phyloP scores from a whole-genome alignment of 2,888 invertebrate species.

The Netelia fuscicornis region DNA sequence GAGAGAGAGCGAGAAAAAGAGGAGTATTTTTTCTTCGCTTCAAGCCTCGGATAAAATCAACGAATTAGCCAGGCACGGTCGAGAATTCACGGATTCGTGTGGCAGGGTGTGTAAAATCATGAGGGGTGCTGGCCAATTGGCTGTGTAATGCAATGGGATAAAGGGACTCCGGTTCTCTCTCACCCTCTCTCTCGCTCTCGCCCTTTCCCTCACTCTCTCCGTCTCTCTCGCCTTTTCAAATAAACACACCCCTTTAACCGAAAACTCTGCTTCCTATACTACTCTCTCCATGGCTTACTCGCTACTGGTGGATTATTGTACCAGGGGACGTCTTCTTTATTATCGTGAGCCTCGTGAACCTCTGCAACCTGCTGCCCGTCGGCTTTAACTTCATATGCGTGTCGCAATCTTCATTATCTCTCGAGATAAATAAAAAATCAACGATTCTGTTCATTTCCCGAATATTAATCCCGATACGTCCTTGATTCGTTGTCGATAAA shows the following conservation, averaged over 20 bases:
- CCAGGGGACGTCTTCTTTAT: slow-evolving; percentile 58
- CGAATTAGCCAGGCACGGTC: slow-evolving; percentile 69
- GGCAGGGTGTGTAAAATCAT: slow-evolving; percentile 73
- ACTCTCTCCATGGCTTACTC: slow-evolving; percentile 13
- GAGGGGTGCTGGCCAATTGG: slow-evolving; percentile 81
- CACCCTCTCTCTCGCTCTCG: slow-evolving; percentile 26
- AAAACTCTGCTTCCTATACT: slow-evolving; percentile 36
- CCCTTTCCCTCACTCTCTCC: neutral
- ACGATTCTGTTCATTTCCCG: neutral
- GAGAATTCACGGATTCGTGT: slow-evolving; percentile 71
- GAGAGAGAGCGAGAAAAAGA: neutral
- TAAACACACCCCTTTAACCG: slow-evolving; percentile 63
- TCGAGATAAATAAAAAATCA: neutral
- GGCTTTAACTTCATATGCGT: slow-evolving; percentile 37
- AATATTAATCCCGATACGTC: neutral
- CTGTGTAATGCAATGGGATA: slow-evolving; percentile 80
- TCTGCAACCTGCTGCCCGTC: slow-evolving; percentile 65
- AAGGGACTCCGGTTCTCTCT: slow-evolving; percentile 46
- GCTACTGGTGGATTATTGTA: slow-evolving; percentile 44
- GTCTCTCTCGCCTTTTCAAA: slow-evolving; percentile 34
- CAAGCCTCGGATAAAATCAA: slow-evolving; percentile 49
- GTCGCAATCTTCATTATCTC: slow-evolving; percentile 25
- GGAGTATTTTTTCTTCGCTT: slow-evolving; percentile 15
- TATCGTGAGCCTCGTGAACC: slow-evolving; percentile 64
- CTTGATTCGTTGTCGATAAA: slow-evolving; percentile 32